A percentile compares a stretch with the other conserved stretches of the same genome.
Evolutionary conservation across 2,888 invertebrate genomes (phyloP).

Genomic region (Chironomus riparius): DNA sequence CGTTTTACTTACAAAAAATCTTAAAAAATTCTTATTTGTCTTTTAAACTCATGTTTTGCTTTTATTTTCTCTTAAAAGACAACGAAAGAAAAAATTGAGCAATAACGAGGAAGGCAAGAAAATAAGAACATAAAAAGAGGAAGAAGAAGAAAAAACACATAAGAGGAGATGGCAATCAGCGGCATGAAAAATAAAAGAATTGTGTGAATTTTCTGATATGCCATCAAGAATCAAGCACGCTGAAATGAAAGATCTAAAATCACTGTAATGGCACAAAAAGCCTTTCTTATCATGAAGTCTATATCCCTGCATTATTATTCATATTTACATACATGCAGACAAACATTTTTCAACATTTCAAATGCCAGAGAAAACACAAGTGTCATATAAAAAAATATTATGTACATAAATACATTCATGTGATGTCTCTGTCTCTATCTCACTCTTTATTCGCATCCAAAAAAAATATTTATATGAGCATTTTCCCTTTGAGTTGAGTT

Average conservation of each 20-base stretch:
- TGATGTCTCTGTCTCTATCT: not conserved
- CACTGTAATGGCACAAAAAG: too few relatives aligned
- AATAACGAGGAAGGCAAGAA: not conserved
- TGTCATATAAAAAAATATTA: conserved; percentile 17
- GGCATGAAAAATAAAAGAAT: not conserved
- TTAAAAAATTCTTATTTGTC: too few relatives aligned
- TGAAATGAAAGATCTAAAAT: too few relatives aligned
- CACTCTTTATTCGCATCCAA: not conserved
- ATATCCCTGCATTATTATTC: not conserved
- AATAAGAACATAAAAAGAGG: not conserved
- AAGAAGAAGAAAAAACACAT: not conserved
- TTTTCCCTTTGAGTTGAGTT: not conserved
- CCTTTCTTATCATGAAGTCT: not conserved
- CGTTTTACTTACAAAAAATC: too few relatives aligned
- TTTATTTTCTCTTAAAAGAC: too few relatives aligned
- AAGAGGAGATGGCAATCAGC: not conserved
- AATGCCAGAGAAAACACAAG: conserved; percentile 1
- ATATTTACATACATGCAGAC: not conserved
- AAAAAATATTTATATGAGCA: not conserved
- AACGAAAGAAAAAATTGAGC: too few relatives aligned
- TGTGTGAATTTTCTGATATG: too few relatives aligned
- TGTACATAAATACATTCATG: not conserved
- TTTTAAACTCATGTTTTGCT: too few relatives aligned
- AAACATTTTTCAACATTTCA: not conserved
- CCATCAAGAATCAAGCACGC: too few relatives aligned